Evolutionary conservation across 2,888 invertebrate species (phyloP).

Genomic region (Dicycla oo): DNA sequence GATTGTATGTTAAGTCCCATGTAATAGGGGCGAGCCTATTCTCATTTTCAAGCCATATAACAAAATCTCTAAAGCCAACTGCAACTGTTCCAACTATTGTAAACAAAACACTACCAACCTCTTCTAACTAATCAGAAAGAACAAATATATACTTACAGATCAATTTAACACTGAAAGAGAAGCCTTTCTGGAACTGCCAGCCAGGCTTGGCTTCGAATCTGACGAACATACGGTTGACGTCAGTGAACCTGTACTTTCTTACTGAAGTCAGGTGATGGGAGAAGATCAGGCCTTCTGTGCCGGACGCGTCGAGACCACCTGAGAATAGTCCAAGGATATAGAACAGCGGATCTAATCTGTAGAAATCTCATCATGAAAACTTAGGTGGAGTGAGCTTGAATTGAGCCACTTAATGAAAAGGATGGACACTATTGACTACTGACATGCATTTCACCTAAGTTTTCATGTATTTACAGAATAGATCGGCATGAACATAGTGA

Average conservation of each 20-base stretch:
- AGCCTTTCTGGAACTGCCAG: conserved; percentile 73
- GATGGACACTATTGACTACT: no score
- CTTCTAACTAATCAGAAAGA: neutral
- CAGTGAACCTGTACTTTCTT: conserved; percentile 78
- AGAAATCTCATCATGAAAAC: no score
- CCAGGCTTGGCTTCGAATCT: conserved; percentile 75
- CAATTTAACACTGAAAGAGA: conserved; percentile 77
- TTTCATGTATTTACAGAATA: no score
- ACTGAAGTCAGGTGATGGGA: conserved; percentile 75
- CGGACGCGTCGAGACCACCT: conserved; percentile 79
- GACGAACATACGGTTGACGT: conserved; percentile 81
- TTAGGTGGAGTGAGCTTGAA: no score
- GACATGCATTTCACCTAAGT: no score
- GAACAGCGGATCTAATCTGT: no score
- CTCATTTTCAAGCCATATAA: no score
- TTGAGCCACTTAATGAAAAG: no score
- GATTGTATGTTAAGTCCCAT: no score
- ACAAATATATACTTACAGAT: conserved; percentile 76
- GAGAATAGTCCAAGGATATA: conserved; percentile 4
- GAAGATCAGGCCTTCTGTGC: conserved; percentile 80
- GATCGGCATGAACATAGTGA: no score
- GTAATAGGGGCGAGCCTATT: no score
- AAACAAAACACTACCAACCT: neutral
- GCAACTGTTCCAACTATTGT: neutral
- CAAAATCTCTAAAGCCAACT: no score